Percentiles rank a stretch among this genome's conserved stretches.
phyloP scores from a whole-genome alignment of 2,113 vertebrate genomes.

The Campylorhamphus procurvoides region DNA sequence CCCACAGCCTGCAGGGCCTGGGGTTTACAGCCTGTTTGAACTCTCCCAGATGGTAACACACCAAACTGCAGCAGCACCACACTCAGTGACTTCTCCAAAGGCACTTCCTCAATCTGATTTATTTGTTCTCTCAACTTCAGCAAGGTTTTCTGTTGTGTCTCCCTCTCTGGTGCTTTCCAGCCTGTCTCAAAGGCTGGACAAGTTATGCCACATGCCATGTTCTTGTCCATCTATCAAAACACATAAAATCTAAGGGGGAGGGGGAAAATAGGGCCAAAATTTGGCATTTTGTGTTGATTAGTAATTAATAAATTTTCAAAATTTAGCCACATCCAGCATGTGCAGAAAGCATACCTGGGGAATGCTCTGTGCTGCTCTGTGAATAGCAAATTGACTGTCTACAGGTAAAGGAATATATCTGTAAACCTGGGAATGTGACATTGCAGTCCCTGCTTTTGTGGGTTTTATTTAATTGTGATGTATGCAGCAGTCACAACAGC shows the following conservation, averaged over 20 bases:
- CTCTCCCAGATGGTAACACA: slow-evolving; percentile 52
- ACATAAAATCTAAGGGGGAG: neutral
- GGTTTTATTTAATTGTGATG: neutral
- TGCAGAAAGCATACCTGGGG: neutral
- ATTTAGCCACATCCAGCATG: neutral
- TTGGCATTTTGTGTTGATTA: neutral
- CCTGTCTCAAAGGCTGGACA: neutral
- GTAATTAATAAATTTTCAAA: neutral
- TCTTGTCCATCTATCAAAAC: neutral
- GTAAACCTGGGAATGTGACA: neutral
- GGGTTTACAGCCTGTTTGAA: slow-evolving; percentile 62
- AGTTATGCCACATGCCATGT: neutral
- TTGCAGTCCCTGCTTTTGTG: neutral
- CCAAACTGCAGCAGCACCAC: slow-evolving; percentile 27
- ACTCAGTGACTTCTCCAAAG: slow-evolving; percentile 43
- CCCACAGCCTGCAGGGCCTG: slow-evolving; percentile 44
- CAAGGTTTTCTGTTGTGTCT: neutral
- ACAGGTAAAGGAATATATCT: neutral
- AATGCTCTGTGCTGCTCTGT: neutral
- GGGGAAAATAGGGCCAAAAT: neutral
- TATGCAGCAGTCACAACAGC: neutral
- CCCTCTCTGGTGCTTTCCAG: neutral
- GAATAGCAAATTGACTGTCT: neutral
- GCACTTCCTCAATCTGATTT: slow-evolving; percentile 60
- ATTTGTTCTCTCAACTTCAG: slow-evolving; percentile 56